Evolutionary conservation across 2,797 vertebrate genomes (phyloP).

Genomic region (Pseudochaenichthys georgianus): DNA sequence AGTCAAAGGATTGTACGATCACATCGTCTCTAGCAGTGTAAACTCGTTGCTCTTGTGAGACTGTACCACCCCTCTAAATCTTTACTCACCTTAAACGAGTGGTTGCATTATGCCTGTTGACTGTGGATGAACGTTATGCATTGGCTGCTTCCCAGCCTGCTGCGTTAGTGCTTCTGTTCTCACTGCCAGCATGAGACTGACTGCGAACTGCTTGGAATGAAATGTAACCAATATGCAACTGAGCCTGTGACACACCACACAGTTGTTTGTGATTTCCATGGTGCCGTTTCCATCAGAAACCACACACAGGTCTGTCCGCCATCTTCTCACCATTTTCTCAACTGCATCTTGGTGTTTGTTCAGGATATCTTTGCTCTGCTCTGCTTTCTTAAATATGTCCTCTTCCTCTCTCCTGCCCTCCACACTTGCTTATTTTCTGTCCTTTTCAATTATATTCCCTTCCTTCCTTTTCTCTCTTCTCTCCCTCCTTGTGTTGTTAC

Average conservation of each 20-base stretch:
- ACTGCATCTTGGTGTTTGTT: slow-evolving; percentile 88
- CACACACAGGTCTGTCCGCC: slow-evolving; percentile 81
- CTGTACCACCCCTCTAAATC: neutral
- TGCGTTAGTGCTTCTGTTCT: slow-evolving; percentile 55
- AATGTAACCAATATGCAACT: slow-evolving; percentile 68
- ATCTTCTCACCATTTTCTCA: slow-evolving; percentile 79
- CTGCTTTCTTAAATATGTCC: slow-evolving; percentile 91
- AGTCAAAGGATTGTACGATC: slow-evolving; percentile 9
- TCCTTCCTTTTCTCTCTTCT: slow-evolving; percentile 82
- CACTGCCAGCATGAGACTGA: slow-evolving; percentile 75
- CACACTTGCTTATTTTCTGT: slow-evolving; percentile 69
- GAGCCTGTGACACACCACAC: slow-evolving; percentile 61
- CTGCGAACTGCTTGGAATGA: slow-evolving; percentile 71
- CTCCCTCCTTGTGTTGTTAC: slow-evolving; percentile 91
- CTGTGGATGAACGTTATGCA: slow-evolving; percentile 57
- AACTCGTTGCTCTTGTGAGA: slow-evolving; percentile 27
- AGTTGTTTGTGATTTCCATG: slow-evolving; percentile 69
- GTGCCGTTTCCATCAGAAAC: slow-evolving; percentile 68
- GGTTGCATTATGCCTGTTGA: slow-evolving; percentile 50
- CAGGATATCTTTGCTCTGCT: slow-evolving; percentile 91
- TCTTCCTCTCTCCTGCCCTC: slow-evolving; percentile 80
- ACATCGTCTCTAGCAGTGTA: neutral
- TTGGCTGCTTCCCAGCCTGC: slow-evolving; percentile 55
- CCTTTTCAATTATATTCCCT: slow-evolving; percentile 71
- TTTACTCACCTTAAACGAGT: slow-evolving; percentile 25